phyloP scores from a whole-genome alignment of 2,113 vertebrate species.

The Charina bottae region DNA sequence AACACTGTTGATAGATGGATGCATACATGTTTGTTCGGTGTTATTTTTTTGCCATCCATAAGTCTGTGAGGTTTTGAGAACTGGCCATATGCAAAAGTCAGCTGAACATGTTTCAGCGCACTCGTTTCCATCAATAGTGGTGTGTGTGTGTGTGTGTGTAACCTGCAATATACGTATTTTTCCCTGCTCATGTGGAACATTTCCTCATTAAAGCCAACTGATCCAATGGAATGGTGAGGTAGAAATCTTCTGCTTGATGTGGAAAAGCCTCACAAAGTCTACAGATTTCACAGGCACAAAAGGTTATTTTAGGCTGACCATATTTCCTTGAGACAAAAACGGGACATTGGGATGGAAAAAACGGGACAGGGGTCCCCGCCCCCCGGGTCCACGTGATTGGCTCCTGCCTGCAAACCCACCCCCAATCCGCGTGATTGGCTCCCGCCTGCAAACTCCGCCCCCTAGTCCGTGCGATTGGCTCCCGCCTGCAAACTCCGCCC shows the following conservation, averaged over 20 bases:
- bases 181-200: not conserved
- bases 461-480: too few species aligned
- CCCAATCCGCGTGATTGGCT: too few species aligned
- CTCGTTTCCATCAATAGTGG: not conserved
- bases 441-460: too few species aligned
- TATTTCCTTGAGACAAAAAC: too few species aligned
- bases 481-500: too few species aligned
- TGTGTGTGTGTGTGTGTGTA: not conserved
- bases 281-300: not conserved
- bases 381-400: too few species aligned
- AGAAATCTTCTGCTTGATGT: not conserved
- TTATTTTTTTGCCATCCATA: slow-evolving; percentile 41
- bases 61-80: not conserved
- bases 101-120: not conserved
- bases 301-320: not conserved
- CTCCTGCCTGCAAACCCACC: too few species aligned
- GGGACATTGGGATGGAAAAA: too few species aligned
- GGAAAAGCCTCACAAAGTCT: not conserved
- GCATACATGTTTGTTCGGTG: slow-evolving; percentile 8
- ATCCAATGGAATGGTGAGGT: not conserved
- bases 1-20: slow-evolving; percentile 16
- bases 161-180: not conserved
- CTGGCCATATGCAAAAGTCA: not conserved
- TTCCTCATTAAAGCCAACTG: not conserved
- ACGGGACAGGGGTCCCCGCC: too few species aligned